phyloP scores from a whole-genome alignment of 2,888 invertebrate genomes.

The Sinelater perroti region DNA sequence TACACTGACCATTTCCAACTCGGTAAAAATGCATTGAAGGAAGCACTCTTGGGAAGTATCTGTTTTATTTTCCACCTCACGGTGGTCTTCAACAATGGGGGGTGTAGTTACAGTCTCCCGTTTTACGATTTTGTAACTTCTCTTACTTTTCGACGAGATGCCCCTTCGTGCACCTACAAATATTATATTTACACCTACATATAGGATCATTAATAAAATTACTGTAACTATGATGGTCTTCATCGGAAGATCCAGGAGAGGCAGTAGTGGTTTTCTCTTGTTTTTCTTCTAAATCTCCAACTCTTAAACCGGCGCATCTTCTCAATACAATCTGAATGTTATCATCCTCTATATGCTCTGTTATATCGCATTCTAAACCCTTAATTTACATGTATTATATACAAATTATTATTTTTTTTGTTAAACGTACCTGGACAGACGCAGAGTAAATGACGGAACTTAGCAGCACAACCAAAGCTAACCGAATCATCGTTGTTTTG shows the following conservation, averaged over 20 bases:
- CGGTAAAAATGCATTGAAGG: slow-evolving; percentile 75
- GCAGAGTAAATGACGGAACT: slow-evolving; percentile 1
- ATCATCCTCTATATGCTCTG: slow-evolving; percentile 61
- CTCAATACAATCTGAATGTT: slow-evolving; percentile 67
- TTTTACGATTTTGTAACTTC: background rate
- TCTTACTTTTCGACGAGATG: background rate
- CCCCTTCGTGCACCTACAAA: slow-evolving; percentile 9
- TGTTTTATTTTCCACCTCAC: background rate
- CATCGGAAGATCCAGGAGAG: slow-evolving; percentile 43
- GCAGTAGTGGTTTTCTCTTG: slow-evolving; percentile 1
- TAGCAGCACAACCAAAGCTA: background rate
- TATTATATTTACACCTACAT: background rate
- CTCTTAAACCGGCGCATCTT: slow-evolving; percentile 64
- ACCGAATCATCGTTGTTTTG: background rate
- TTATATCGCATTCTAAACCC: slow-evolving; percentile 55
- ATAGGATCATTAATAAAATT: background rate
- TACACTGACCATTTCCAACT: slow-evolving; percentile 70
- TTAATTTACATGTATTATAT: slow-evolving; percentile 34
- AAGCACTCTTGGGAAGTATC: slow-evolving; percentile 49
- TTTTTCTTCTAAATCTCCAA: slow-evolving; percentile 49
- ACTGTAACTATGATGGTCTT: slow-evolving; percentile 27
- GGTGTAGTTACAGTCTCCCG: background rate
- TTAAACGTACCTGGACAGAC: slow-evolving; percentile 17
- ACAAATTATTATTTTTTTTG: too few relatives aligned
- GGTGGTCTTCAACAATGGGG: background rate